Evolutionary conservation across 1,140 invertebrate species (phyloP).

Genomic region (Apocrypta bakeri): DNA sequence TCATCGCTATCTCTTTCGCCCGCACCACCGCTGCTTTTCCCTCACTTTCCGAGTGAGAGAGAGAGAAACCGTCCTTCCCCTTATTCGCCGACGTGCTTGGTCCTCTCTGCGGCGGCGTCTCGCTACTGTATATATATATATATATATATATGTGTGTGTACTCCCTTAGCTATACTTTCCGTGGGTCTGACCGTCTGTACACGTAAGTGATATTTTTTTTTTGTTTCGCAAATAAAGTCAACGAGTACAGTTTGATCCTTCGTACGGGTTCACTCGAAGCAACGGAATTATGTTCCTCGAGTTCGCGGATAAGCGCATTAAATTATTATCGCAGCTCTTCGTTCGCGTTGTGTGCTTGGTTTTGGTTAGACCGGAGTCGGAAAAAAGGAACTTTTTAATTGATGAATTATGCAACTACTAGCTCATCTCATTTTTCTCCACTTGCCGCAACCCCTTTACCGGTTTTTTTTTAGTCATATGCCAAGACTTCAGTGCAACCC

Average conservation of each 20-base stretch:
- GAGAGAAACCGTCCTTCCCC: constrained; percentile 57
- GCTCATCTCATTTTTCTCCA: neutral
- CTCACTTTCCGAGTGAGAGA: constrained; percentile 13
- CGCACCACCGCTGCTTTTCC: neutral
- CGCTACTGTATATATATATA: constrained; percentile 19
- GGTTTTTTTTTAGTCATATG: too few relatives aligned
- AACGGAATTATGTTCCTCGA: neutral
- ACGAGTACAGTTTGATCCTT: neutral
- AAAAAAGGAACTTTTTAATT: neutral
- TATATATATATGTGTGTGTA: neutral
- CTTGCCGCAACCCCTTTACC: neutral
- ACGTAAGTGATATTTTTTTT: neutral
- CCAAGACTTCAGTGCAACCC: too few relatives aligned
- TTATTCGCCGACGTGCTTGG: constrained; percentile 46
- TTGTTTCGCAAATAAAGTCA: neutral
- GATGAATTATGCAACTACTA: neutral
- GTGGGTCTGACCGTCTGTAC: neutral
- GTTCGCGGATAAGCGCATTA: neutral
- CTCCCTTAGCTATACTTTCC: neutral
- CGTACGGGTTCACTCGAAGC: neutral
- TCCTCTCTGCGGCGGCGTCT: constrained; percentile 51
- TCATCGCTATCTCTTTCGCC: constrained; percentile 32
- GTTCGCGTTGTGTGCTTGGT: neutral
- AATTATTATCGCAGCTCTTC: neutral
- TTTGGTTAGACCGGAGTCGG: neutral